phyloP scores from a whole-genome alignment of 2,113 vertebrate species.

The Catharus bicknelli region DNA sequence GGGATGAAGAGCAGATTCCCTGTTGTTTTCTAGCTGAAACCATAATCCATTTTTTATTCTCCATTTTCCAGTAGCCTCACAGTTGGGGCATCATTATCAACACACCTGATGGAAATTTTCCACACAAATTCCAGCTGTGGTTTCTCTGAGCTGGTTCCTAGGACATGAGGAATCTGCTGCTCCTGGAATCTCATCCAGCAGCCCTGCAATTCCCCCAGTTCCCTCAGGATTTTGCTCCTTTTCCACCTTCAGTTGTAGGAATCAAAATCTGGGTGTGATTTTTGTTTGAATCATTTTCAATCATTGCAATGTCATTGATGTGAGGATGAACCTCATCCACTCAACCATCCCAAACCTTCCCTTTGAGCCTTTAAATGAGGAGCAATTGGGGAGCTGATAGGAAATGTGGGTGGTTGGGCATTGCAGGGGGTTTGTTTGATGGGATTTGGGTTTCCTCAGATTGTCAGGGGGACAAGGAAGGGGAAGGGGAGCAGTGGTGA shows the following conservation, averaged over 20 bases:
- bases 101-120: neutral
- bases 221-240: neutral
- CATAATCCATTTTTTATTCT: neutral
- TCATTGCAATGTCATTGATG: accelerated
- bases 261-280: neutral
- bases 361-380: neutral
- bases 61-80: neutral
- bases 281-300: accelerated
- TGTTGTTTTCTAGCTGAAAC: neutral
- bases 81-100: neutral
- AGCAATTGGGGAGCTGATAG: neutral
- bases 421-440: neutral
- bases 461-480: neutral
- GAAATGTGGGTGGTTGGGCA: accelerated
- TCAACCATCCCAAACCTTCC: neutral
- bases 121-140: neutral
- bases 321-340: neutral
- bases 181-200: neutral
- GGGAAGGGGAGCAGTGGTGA: neutral
- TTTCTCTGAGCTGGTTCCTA: neutral
- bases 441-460: neutral
- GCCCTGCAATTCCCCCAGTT: neutral
- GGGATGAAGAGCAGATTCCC: neutral
- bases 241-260: no score
- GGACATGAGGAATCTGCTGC: neutral